Evolutionary conservation across 2,113 vertebrate species (phyloP), one percentile per base, ranked within the genome.

Genomic region (Garra rufa): DNA sequence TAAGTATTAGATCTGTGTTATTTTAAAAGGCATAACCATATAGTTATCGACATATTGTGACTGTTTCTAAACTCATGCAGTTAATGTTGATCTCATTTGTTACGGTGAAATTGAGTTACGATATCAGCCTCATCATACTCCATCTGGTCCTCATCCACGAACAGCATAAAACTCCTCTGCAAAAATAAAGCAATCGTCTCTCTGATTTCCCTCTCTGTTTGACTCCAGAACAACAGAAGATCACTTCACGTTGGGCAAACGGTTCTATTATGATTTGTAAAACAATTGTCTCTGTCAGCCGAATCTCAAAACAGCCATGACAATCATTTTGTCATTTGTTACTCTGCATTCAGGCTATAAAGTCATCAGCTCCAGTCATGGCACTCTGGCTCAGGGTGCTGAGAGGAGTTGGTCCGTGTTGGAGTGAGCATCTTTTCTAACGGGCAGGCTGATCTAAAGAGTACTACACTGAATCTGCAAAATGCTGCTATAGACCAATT

Each of bases 51-150:
- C 55, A 79, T 76, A 55, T 26, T 79, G 76, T 44, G 21, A 78
- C 21, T 61, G 55, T 61, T 79, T 63, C 38, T 61, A 44, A 41
- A 79, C 55, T 44, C 55, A 63, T 44, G 55, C 24, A 59, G 73
- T 52, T 26, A 28, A 28, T 83, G 69, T 73, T 70, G 59, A 57
- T 86, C 63, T 59, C 30, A 52, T 28, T 46, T 26, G 10, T 79
- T 17, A 34, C 44, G 28, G 21, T 52, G 67, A 77, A 83, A 86
- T 55, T 79, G 75, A 86, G 75, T 86, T 86, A 74, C 61, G 81
- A 79, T 74, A 83, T 86, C 67, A 79, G 59, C 83, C 77, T 83
- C 67, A 78, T 78, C 55, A 61, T 78, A 17, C 8, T 79, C 55
- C 76, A 79, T 63, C 38, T 79, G 76, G 76, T 79, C 14, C 38